Evolutionary conservation across 1,140 invertebrate genomes (phyloP).

Genomic region (Ridgeia piscesae): DNA sequence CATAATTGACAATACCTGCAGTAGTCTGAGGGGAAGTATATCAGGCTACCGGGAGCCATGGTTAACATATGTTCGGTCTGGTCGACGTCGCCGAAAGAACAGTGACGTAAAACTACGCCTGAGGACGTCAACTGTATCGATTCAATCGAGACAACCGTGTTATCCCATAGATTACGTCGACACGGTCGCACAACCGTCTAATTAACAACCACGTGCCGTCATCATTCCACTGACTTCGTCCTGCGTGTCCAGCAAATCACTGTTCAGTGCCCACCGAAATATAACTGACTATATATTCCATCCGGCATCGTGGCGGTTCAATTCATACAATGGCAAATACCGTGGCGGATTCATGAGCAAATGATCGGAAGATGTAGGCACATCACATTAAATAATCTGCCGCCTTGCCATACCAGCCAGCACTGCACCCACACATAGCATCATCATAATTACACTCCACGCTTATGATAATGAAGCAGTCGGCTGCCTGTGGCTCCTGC

Average conservation of each 20-base stretch:
- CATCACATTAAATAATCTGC: neutral
- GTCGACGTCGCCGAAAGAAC: neutral
- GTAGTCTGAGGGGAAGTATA: neutral
- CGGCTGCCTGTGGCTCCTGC: neutral
- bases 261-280: neutral
- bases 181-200: neutral
- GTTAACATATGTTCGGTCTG: neutral
- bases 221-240: neutral
- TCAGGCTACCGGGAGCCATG: neutral
- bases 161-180: neutral
- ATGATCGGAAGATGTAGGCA: neutral
- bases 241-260: neutral
- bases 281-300: neutral
- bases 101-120: neutral
- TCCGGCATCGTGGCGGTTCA: neutral
- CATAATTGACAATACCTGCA: neutral
- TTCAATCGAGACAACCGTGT: neutral
- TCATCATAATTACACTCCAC: conserved; percentile 5
- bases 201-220: neutral
- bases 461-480: neutral
- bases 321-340: neutral
- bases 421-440: neutral
- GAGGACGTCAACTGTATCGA: neutral
- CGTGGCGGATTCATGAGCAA: neutral
- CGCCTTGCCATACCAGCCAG: neutral